These are phyloP conservation scores for Danaus chrysippus DNA, from an alignment of 2,888 invertebrate genomes.

Conservation along the genomic window DNA sequence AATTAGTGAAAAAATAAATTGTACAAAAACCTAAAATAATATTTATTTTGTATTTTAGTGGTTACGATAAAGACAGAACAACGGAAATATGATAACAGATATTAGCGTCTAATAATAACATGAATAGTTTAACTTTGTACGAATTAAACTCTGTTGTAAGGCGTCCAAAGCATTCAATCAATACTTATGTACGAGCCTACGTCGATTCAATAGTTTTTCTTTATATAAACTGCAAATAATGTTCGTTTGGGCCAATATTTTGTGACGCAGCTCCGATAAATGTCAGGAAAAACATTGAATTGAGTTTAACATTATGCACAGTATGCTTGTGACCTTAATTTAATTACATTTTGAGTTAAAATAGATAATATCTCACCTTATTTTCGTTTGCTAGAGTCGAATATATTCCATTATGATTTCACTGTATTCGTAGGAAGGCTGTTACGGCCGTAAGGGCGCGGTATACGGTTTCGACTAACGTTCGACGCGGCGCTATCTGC, in stretches of 20 bases:
- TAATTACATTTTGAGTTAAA: background rate
- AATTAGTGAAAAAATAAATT: conserved; percentile 15
- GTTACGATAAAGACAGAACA: conserved; percentile 15
- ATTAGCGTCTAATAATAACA: no score
- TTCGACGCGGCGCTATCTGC: conserved; percentile 2
- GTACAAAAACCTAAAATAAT: conserved; percentile 11
- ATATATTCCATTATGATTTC: conserved; percentile 24
- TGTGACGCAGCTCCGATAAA: no score
- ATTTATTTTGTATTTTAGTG: conserved; percentile 16
- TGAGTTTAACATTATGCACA: no score
- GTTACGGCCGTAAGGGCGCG: conserved; percentile 19
- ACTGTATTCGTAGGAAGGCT: conserved; percentile 13
- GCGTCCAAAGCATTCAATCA: no score
- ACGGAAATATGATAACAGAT: conserved; percentile 23
- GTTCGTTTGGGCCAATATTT: no score
- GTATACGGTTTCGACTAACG: conserved; percentile 25
- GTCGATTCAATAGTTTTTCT: no score
- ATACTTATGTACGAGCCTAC: no score
- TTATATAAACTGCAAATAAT: no score
- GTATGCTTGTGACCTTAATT: background rate
- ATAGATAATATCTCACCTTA: conserved; percentile 9
- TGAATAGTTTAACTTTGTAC: no score
- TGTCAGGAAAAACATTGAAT: no score
- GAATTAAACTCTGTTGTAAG: no score
- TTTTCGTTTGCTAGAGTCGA: conserved; percentile 11